A percentile compares a stretch with the other conserved stretches of the same genome.
Conservation (phyloP, 2,888 invertebrate genomes). For the Stictocephala bisonia region DNA sequence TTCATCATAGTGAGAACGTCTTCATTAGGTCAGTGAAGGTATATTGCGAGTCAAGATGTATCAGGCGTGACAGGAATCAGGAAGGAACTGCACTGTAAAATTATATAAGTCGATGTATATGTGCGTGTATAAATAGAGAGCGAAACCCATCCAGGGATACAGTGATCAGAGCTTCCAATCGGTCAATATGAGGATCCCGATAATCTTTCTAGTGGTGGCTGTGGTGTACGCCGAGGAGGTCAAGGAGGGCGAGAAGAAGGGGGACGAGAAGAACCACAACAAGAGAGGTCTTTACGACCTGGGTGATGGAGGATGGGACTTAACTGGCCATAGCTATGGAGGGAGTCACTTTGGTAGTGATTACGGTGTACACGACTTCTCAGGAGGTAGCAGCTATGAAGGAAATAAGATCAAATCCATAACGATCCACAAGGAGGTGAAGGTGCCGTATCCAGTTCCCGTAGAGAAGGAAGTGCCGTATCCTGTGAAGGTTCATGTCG, state of each 20-base stretch:
- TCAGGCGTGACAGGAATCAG: too few species aligned
- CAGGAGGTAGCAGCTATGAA: background rate
- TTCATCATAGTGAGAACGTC: too few species aligned
- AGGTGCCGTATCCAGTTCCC: conserved; percentile 36
- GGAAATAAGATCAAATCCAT: conserved; percentile 30
- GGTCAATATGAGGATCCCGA: conserved; percentile 10
- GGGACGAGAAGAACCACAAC: conserved; percentile 10
- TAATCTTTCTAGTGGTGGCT: conserved; percentile 21
- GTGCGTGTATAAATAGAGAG: too few species aligned
- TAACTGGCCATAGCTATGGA: background rate
- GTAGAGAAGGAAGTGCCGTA: conserved; percentile 37
- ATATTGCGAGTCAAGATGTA: too few species aligned
- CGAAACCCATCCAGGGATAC: too few species aligned
- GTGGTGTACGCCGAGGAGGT: conserved; percentile 16
- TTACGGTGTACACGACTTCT: background rate
- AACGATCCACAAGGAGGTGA: conserved; percentile 32
- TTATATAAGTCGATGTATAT: too few species aligned
- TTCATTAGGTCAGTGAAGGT: too few species aligned
- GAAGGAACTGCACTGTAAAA: too few species aligned
- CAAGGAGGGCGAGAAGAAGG: background rate
- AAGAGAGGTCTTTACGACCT: conserved; percentile 13
- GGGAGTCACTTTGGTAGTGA: background rate
- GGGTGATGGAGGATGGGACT: background rate
- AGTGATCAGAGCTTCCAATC: too few species aligned
- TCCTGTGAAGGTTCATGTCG: conserved; percentile 36